Evolutionary conservation across 2,888 invertebrate genomes (phyloP), one percentile per base, ranked within the genome.

Genomic region (Lacanobia oleracea): DNA sequence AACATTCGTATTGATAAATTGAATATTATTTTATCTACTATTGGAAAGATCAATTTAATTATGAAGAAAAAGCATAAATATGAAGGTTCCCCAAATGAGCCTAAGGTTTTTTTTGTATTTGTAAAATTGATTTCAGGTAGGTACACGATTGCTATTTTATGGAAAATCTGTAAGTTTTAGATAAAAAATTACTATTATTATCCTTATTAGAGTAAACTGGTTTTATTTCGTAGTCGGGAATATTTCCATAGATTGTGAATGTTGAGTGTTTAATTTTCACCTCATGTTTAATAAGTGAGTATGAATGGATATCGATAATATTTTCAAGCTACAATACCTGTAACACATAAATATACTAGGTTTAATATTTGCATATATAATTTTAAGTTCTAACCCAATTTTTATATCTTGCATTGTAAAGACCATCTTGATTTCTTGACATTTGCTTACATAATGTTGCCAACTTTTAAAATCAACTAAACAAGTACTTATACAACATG

Each of bases 361-460:
- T 45, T 5, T 0, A 53, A 57, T 70, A 65, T 65, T 81, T 61
- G 18, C 56, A 18, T 23, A 43, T 51, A 21, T 0, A 2, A 37
- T 65, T 60, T 48, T 12, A 43, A 33, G 59, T 27, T 43, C 33
- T 45, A 61, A 53, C 21, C 45, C 57, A 64, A 72, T 45, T 33
- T 27, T 82, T 53, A 57, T 48, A 14, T 37, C 37, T 40, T 45
- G 37, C 23, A 50, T 27, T 57, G 43, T 48, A 5, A 60, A 23
- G 33, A 16, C 33, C 21, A 72, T 62, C 18, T 59, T 33, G 23
- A 79, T 40, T 27, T 69, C 12, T 18, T 37, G 63, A 72, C 33
- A 77, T 61, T 65, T 43, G 14, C 18, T 63, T 66, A 63, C 33
- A 63, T 78, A 79, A 82, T 33, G 40, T 63, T 63, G 40, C 50